Percentiles rank a stretch among this genome's conserved stretches.
These are phyloP conservation scores for Monochamus saltuarius DNA, from an alignment of 1,140 invertebrate species.

Conservation along the genomic window DNA sequence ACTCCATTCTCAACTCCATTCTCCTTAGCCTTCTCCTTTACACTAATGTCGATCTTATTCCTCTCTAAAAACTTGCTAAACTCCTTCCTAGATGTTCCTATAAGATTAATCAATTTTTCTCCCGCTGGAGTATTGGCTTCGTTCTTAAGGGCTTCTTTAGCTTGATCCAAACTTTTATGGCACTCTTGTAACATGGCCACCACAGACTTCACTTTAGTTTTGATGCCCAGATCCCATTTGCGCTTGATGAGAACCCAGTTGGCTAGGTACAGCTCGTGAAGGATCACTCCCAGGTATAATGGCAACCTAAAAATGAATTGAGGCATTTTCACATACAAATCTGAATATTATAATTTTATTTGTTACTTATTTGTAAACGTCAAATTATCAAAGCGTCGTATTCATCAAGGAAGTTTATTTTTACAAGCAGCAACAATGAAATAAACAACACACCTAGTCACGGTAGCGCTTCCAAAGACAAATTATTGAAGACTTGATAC, in stretches of 20 bases:
- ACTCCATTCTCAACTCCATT: neutral
- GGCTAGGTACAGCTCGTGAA: constrained; percentile 66
- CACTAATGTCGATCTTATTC: constrained; percentile 41
- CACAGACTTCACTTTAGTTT: constrained; percentile 45
- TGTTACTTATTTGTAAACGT: no score
- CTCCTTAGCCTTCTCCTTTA: neutral
- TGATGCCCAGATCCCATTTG: constrained; percentile 53
- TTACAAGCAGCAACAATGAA: no score
- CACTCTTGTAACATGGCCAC: constrained; percentile 49
- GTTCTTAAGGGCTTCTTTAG: constrained; percentile 53
- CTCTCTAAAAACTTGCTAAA: constrained; percentile 44
- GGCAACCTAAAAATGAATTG: constrained; percentile 56
- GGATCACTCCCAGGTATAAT: constrained; percentile 70
- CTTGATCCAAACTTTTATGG: constrained; percentile 50
- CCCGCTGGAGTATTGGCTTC: constrained; percentile 58
- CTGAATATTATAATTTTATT: no score
- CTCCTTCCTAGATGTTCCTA: constrained; percentile 46
- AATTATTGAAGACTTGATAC: no score
- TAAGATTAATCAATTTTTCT: constrained; percentile 52
- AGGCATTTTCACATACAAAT: no score
- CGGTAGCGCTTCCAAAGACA: no score
- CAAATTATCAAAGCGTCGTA: no score
- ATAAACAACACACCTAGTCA: no score
- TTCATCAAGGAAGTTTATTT: no score
- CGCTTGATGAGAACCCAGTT: constrained; percentile 57